Evolutionary conservation across 1,140 invertebrate species (phyloP), one percentile per base, ranked within the genome.

Genomic region (Aphaenogaster ashmeadi): DNA sequence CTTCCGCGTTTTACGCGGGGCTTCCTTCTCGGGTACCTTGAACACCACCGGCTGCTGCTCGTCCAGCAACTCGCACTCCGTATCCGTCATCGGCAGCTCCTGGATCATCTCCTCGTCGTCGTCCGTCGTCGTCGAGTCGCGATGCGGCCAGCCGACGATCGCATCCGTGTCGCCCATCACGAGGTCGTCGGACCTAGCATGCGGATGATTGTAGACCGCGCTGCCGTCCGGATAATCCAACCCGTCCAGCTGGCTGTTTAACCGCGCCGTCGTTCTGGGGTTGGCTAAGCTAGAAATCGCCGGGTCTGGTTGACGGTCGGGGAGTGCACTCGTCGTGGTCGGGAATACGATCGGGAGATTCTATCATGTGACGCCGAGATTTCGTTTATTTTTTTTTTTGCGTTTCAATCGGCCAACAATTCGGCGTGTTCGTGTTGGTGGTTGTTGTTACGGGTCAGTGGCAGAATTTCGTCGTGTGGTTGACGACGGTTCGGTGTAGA

Each of bases 211-310:
- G 78, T 11, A 44, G 64, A 8, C 38, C 64, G 8, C 36, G 38
- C 21, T 81, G 64, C 8, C 47, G 78, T 81, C 62, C 64, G 36
- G 78, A 81, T 9, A 81, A 67, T 81, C 78, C 36, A 47, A 18
- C 41, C 11, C 60, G 77, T 79, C 66, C 58, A 78, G 5, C 33
- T 64, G 71, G n/a, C 60, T 52, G 38, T 58, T 56, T 67, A 54
- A 67, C 52, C 75, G 4, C 52, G 2, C 83, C 54, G n/a, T 67
- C 78, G 66, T 33, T 60, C 74, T 90, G 80, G n/a, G 89, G 89
- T 83, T 95, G 93, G 90, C 93, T 93, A 88, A 95, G 93, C 94
- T 95, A 95, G 91, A 95, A 95, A 95, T 92, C 92, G 94, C 93
- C 94, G 93, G 90, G 91, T 94, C 94, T 92, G 92, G 92, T 94